These are phyloP conservation scores for Sebastes matsubarae DNA, from an alignment of 2,797 vertebrate genomes.

Conservation along the genomic window DNA sequence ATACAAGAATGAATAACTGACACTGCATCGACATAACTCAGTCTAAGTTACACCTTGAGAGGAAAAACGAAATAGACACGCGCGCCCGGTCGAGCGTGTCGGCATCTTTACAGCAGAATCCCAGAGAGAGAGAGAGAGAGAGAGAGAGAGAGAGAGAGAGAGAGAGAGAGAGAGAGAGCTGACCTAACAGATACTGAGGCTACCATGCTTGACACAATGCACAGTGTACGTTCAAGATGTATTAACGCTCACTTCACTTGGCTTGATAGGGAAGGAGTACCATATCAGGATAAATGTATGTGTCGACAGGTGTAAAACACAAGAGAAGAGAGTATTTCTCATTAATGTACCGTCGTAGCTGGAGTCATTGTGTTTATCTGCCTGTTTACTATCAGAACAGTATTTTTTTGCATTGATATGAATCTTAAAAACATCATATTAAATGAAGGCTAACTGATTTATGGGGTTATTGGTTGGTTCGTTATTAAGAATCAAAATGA, in stretches of 20 bases:
- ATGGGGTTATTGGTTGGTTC: not conserved
- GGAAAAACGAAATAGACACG: not conserved
- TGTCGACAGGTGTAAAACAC: not conserved
- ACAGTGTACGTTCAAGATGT: not conserved
- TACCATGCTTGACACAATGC: not conserved
- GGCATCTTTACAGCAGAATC: constrained; percentile 1
- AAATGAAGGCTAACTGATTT: not conserved
- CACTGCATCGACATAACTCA: not conserved
- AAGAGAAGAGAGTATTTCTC: not conserved
- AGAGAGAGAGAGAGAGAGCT: not conserved
- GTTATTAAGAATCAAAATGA: not conserved
- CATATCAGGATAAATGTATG: not conserved
- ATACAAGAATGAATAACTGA: not conserved
- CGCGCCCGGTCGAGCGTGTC: not conserved
- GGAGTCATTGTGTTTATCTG: not conserved
- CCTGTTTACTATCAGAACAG: not conserved
- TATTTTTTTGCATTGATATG: not conserved
- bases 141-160: not conserved
- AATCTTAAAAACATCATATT: not conserved
- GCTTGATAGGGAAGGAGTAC: not conserved
- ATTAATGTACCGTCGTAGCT: not conserved
- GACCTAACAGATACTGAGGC: not conserved
- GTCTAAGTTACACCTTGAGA: not conserved
- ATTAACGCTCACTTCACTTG: constrained; percentile 6
- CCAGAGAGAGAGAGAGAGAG: not conserved